Base-by-base conservation (phyloP, 53 echinoderm and acorn worm species). In the Actinopyga echinites region DNA sequence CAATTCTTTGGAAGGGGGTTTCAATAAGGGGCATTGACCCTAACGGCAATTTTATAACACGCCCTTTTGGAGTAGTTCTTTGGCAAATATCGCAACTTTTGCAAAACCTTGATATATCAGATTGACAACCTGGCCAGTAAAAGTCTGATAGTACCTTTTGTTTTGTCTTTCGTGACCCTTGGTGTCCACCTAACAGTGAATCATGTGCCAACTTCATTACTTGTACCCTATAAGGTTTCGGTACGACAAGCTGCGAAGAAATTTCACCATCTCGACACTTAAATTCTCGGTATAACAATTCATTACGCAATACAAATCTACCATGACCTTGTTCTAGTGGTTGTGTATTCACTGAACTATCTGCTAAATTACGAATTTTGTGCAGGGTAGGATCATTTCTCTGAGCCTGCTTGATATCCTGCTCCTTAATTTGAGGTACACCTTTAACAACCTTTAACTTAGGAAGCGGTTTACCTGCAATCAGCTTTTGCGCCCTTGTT, bases 71-170 rank as follows among this genome's bases (percentile, higher is more conserved):
- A 13, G 86, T 29, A 9, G 89, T 89, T 22, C 89, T 57, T 35
- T 87, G 87, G 80, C 87, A 91, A 15, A 86, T 65, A 61, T 88
- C 91, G 34, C 91, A 91, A 30, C 87, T 87, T 15, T 57, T 26
- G 57, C 79, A 87, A 28, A 79, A 84, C 49, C 79, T 45, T 1
- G 54, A 37, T 3, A 87, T 53, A 9, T 87, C 87, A 28, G 69
- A 82, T 56, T 60, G 61, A 19, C 79, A 55, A 49, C 91, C 91
- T 1, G 87, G 91, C 84, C 87, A 91, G 42, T 59, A 83, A 30
- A 91, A 87, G 8, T 83, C 34, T 17, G 71, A 49, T 2, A 65
- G n/a, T 20, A 87, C 44, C n/a, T 80, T 91, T 7, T 87, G 49
- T 17, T 40, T 52, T 20, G 87, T 91, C 30, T 83, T 83, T 21